phyloP scores from a whole-genome alignment of 92 coral and sea anemone species.

The Porites cylindrica region DNA sequence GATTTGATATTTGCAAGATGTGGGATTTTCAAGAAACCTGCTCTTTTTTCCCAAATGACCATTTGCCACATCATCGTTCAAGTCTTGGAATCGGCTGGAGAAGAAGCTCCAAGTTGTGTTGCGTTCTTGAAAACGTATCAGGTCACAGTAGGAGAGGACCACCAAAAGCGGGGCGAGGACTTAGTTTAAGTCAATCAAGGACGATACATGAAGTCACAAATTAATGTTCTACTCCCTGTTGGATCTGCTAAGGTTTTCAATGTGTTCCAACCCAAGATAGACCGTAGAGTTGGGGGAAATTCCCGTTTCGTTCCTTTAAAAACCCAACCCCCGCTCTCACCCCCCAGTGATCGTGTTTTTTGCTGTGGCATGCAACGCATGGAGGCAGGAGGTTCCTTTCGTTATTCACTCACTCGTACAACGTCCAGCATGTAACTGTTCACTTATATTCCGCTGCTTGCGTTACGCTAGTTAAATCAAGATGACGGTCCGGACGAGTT shows the following conservation, averaged over 20 bases:
- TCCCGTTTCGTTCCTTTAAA: not conserved
- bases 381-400: too few species aligned
- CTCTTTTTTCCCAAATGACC: slow-evolving; percentile 28
- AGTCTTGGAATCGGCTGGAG: slow-evolving; percentile 65
- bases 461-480: too few species aligned
- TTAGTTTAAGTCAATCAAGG: not conserved
- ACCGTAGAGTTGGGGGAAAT: not conserved
- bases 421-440: too few species aligned
- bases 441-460: too few species aligned
- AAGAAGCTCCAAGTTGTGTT: slow-evolving; percentile 40
- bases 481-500: too few species aligned
- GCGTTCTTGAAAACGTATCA: slow-evolving; percentile 29
- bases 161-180: slow-evolving; percentile 13
- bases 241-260: slow-evolving; percentile 32
- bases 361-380: too few species aligned
- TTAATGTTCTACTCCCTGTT: slow-evolving; percentile 13
- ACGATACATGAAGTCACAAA: slow-evolving; percentile 31
- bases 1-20: not conserved
- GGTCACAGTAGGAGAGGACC: slow-evolving; percentile 33
- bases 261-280: not conserved
- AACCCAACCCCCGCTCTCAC: too few species aligned
- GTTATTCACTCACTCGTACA: too few species aligned
- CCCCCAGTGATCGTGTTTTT: too few species aligned
- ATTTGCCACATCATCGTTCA: slow-evolving; percentile 45
- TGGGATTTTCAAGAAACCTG: slow-evolving; percentile 36